phyloP scores from a whole-genome alignment of 1,140 invertebrate genomes.

The Limonius californicus region DNA sequence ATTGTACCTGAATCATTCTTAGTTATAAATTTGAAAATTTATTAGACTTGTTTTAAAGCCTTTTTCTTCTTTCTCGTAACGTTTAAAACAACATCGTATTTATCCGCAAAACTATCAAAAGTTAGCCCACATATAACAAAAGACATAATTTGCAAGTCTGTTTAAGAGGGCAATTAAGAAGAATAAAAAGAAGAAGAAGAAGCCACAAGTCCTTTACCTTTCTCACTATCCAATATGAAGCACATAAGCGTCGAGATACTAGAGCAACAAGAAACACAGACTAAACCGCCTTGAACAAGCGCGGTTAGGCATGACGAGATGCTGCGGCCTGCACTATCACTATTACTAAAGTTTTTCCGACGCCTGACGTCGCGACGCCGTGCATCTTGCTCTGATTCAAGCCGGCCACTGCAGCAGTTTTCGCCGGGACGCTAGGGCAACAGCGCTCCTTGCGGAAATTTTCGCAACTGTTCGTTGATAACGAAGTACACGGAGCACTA shows the following conservation, averaged over 20 bases:
- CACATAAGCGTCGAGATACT: conserved; percentile 4
- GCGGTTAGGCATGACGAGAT: conserved; percentile 3
- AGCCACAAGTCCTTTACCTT: conserved; percentile 11
- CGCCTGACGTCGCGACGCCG: conserved; percentile 25
- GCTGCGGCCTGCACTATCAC: conserved; percentile 7
- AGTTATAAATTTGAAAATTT: no score
- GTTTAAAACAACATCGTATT: neutral
- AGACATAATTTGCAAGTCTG: neutral
- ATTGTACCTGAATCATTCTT: no score
- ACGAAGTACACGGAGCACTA: conserved; percentile 21
- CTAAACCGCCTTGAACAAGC: conserved; percentile 4
- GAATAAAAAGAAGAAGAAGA: neutral
- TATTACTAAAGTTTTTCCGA: conserved; percentile 2
- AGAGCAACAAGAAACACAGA: conserved; percentile 13
- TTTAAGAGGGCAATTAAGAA: neutral
- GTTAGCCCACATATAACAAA: no score
- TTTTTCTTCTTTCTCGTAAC: neutral
- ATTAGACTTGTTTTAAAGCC: neutral
- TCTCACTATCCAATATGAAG: conserved; percentile 12
- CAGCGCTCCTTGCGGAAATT: conserved; percentile 36
- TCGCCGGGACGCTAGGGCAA: conserved; percentile 33
- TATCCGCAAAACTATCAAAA: no score
- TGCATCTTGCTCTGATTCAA: conserved; percentile 23
- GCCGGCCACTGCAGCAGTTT: conserved; percentile 36
- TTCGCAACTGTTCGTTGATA: conserved; percentile 18